phyloP scores from a whole-genome alignment of 2,888 invertebrate genomes.

The Drosophila anceps region DNA sequence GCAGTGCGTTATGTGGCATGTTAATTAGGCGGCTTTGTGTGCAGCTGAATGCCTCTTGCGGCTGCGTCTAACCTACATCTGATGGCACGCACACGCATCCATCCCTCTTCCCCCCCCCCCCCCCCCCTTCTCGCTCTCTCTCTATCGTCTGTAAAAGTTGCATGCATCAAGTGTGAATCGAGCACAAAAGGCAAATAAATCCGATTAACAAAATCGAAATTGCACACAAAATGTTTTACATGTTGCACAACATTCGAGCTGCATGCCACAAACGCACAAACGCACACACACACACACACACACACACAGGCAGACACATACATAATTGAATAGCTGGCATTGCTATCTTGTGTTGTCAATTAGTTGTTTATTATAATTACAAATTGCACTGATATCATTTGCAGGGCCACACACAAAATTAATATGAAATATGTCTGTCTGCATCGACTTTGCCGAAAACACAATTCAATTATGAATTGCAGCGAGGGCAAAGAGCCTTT shows the following conservation, averaged over 20 bases:
- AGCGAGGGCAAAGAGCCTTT: background rate
- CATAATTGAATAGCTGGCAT: conserved; percentile 3
- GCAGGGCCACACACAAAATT: background rate
- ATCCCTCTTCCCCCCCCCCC: no score
- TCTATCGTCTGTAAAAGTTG: background rate
- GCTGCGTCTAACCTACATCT: conserved; percentile 8
- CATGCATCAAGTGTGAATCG: conserved; percentile 29
- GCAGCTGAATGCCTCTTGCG: conserved; percentile 44
- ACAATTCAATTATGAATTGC: conserved; percentile 10
- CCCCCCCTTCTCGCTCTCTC: background rate
- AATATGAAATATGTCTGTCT: background rate
- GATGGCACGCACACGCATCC: background rate
- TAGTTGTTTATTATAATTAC: conserved; percentile 11
- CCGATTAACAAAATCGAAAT: conserved; percentile 60
- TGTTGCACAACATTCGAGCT: conserved; percentile 19
- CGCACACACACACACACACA: background rate
- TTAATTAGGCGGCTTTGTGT: conserved; percentile 70
- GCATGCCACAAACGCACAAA: conserved; percentile 19
- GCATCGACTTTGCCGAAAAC: background rate
- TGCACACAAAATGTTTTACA: conserved; percentile 53
- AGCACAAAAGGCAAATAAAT: conserved; percentile 60
- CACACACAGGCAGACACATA: background rate
- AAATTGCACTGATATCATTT: conserved; percentile 9
- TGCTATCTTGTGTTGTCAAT: conserved; percentile 2
- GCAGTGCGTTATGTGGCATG: conserved; percentile 51